Conservation (phyloP, 92 coral and sea anemone genomes). For the Paragorgia papillata region DNA sequence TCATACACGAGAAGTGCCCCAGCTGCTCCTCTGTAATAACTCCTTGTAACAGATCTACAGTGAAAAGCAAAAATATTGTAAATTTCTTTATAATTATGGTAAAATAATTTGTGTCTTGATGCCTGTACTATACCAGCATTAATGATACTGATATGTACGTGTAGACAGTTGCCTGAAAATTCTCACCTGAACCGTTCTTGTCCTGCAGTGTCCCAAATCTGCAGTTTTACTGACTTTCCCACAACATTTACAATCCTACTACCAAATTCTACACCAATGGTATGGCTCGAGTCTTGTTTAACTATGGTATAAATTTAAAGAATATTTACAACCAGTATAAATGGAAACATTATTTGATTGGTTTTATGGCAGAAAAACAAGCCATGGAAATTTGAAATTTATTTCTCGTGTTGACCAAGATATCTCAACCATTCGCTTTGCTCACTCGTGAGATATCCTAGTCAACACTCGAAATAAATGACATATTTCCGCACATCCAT, state of each 20-base stretch:
- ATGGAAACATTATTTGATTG: not conserved
- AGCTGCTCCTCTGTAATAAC: constrained; percentile 99
- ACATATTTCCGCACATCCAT: no score
- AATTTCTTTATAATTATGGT: not conserved
- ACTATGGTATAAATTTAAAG: constrained; percentile 45
- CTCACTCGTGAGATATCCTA: no score
- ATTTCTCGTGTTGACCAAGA: no score
- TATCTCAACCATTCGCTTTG: no score
- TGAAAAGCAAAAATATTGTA: not conserved
- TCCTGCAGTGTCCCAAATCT: constrained; percentile 99
- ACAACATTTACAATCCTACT: constrained; percentile 93
- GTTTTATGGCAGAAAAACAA: no score
- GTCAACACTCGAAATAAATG: no score
- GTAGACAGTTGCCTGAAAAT: no score
- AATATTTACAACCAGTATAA: not conserved
- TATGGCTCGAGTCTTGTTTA: constrained; percentile 98
- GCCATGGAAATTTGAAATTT: no score
- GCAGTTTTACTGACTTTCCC: constrained; percentile 95
- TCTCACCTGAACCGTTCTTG: constrained; percentile 93
- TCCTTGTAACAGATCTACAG: constrained; percentile 91
- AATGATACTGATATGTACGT: no score
- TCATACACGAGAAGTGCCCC: constrained; percentile 97
- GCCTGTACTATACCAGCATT: no score
- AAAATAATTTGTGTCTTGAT: no score
- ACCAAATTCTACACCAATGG: constrained; percentile 99